Evolutionary conservation across 2,797 vertebrate species (phyloP).

Genomic region (Micrastur ruficollis): DNA sequence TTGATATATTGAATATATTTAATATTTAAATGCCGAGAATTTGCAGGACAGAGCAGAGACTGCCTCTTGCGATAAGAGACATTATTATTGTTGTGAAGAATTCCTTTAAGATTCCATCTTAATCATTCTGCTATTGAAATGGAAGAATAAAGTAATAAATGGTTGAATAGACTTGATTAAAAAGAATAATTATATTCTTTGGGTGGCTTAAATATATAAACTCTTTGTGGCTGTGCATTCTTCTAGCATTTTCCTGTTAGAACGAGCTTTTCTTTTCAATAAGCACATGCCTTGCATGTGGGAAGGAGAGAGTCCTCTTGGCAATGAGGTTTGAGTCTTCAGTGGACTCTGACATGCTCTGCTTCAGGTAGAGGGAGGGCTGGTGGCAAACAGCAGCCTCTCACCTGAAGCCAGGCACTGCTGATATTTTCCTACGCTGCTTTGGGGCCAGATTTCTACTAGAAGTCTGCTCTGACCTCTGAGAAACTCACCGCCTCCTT

Average conservation of each 20-base stretch:
- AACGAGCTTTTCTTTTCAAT: background rate
- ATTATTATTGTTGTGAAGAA: constrained; percentile 72
- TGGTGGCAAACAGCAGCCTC: background rate
- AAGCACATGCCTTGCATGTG: background rate
- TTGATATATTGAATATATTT: constrained; percentile 59
- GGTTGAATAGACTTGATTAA: constrained; percentile 75
- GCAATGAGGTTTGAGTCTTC: background rate
- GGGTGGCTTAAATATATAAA: constrained; percentile 68
- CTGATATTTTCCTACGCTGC: background rate
- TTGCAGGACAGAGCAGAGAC: constrained; percentile 65
- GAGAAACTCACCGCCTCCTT: background rate
- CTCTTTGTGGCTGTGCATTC: constrained; percentile 50
- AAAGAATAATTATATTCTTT: constrained; percentile 73
- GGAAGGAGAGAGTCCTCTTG: background rate
- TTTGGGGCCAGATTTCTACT: background rate
- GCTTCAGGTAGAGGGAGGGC: background rate
- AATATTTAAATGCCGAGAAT: constrained; percentile 63
- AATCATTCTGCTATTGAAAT: constrained; percentile 72
- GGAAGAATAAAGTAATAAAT: constrained; percentile 75
- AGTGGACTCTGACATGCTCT: background rate
- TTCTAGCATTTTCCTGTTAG: constrained; percentile 13
- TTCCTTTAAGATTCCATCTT: constrained; percentile 75
- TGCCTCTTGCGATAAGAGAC: constrained; percentile 67
- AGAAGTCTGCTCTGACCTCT: background rate
- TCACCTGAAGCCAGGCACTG: background rate